phyloP scores from a whole-genome alignment of 2,888 invertebrate species.

The Hydrotaea diabolus region DNA sequence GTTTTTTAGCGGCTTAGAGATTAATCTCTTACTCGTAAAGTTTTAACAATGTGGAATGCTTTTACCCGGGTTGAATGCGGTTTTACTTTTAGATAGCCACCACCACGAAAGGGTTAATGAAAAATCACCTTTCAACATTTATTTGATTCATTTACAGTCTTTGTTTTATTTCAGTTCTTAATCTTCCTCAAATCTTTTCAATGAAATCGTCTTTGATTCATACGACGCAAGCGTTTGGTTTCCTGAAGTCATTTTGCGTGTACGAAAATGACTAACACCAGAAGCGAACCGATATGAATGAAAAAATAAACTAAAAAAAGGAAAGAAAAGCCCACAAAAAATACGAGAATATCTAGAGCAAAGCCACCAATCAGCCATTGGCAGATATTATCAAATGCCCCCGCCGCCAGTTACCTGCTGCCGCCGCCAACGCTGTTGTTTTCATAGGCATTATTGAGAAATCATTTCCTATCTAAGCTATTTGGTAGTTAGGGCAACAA shows the following conservation, averaged over 20 bases:
- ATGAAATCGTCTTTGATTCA: constrained; percentile 52
- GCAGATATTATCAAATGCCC: constrained; percentile 26
- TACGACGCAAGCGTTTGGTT: constrained; percentile 45
- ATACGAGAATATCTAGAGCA: constrained; percentile 14
- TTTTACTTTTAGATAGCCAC: too few relatives aligned
- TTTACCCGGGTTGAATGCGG: too few relatives aligned
- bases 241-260: constrained; percentile 36
- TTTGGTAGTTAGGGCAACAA: constrained; percentile 10
- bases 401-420: background rate
- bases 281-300: background rate
- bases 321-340: background rate
- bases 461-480: constrained; percentile 44
- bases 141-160: constrained; percentile 52
- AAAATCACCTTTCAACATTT: constrained; percentile 22
- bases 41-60: too few relatives aligned
- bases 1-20: too few relatives aligned
- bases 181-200: constrained; percentile 57
- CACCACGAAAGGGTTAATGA: constrained; percentile 35
- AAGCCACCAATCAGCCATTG: constrained; percentile 20
- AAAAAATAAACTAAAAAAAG: background rate
- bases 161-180: constrained; percentile 53
- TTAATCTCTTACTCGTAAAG: too few relatives aligned
- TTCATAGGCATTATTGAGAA: constrained; percentile 35
- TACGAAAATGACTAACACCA: constrained; percentile 20
- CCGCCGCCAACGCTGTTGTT: constrained; percentile 40